Percentiles rank a stretch among this genome's conserved stretches.
Conservation (phyloP, 2,888 invertebrate species). For the Phoenoteleia sp. region DNA sequence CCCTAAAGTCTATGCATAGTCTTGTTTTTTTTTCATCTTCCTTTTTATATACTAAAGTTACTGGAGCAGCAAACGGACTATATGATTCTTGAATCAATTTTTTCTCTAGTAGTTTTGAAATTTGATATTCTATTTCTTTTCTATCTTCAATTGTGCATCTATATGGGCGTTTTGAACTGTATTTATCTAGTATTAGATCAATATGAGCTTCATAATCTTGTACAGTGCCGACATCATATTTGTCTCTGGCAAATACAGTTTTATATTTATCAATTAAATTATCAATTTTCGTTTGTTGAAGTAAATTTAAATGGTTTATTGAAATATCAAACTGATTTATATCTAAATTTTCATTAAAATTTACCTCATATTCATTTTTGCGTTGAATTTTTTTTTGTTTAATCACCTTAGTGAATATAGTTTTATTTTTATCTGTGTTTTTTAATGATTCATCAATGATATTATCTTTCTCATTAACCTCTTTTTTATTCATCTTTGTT, state of each 20-base stretch:
- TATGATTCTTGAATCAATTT: conserved; percentile 66
- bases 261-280: too few species aligned
- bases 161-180: conserved; percentile 66
- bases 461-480: neutral
- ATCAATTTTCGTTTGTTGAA: conserved; percentile 59
- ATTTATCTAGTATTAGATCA: conserved; percentile 70
- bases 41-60: too few species aligned
- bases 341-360: conserved; percentile 69
- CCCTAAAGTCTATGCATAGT: conserved; percentile 73
- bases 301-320: neutral
- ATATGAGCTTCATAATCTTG: conserved; percentile 61
- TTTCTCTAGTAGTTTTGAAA: conserved; percentile 50
- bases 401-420: neutral
- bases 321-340: conserved; percentile 55
- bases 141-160: conserved; percentile 64
- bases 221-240: conserved; percentile 63
- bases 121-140: conserved; percentile 68
- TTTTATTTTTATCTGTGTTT: conserved; percentile 19
- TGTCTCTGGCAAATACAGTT: conserved; percentile 55
- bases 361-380: conserved; percentile 44
- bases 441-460: conserved; percentile 43
- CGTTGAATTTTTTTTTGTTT: conserved; percentile 7
- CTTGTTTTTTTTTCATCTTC: conserved; percentile 74
- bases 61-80: too few species aligned
- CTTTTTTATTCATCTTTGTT: conserved; percentile 20